These are phyloP conservation scores for Phymanthus crucifer DNA, from an alignment of 92 coral and sea anemone species.

Conservation along the genomic window DNA sequence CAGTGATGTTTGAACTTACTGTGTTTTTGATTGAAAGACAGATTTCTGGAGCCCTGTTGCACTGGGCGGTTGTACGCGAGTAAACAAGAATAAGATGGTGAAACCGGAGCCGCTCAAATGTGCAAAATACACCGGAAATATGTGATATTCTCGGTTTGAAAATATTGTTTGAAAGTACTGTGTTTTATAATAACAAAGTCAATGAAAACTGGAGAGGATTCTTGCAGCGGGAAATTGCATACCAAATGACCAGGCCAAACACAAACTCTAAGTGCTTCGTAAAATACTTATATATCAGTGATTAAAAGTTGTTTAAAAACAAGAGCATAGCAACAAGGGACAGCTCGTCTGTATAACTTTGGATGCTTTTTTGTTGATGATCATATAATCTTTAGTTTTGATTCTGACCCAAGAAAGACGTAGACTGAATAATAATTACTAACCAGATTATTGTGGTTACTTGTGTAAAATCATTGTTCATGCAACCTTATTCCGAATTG, in stretches of 20 bases:
- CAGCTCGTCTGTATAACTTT: too few species aligned
- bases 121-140: too few species aligned
- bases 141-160: too few species aligned
- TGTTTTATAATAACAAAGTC: not conserved
- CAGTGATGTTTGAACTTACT: not conserved
- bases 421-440: too few species aligned
- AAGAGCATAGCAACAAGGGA: not conserved
- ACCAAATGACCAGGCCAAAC: not conserved
- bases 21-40: not conserved
- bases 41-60: too few species aligned
- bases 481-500: not conserved
- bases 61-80: too few species aligned
- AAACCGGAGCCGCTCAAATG: too few species aligned
- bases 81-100: too few species aligned
- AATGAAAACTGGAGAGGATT: not conserved
- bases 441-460: not conserved
- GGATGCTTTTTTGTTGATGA: too few species aligned
- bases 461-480: not conserved
- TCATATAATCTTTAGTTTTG: too few species aligned
- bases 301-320: not conserved
- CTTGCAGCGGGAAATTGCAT: not conserved
- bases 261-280: not conserved
- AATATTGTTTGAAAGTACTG: not conserved
- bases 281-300: not conserved
- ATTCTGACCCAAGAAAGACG: too few species aligned